phyloP scores from a whole-genome alignment of 2,113 vertebrate species.

The Cyanoramphus novaezelandiae region DNA sequence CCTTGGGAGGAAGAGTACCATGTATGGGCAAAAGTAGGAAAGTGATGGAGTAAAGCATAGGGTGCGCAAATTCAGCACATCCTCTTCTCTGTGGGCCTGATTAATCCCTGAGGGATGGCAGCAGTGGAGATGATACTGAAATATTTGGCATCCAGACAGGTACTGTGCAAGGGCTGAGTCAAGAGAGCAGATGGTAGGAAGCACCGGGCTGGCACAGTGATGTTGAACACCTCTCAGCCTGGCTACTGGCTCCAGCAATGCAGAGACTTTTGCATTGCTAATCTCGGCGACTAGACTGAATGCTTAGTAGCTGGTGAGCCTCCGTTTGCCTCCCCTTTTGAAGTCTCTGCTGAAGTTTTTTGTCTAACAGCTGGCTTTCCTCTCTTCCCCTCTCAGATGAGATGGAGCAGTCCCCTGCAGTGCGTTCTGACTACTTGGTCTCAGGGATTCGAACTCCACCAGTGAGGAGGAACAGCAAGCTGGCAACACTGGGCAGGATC shows the following conservation, averaged over 20 bases:
- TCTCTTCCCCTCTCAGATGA: slow-evolving; percentile 77
- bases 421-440: slow-evolving; percentile 87
- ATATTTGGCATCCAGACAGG: background rate
- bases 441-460: slow-evolving; percentile 92
- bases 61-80: background rate
- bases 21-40: background rate
- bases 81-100: background rate
- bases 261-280: background rate
- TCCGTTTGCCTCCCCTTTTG: no score
- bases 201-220: background rate
- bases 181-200: background rate
- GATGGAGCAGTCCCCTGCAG: slow-evolving; percentile 88
- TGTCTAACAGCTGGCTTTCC: background rate
- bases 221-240: background rate
- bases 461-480: slow-evolving; percentile 90
- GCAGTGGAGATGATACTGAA: background rate
- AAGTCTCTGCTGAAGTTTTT: background rate
- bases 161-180: background rate
- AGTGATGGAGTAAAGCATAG: background rate
- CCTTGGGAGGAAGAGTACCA: background rate
- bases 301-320: background rate
- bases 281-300: background rate
- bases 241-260: fast-evolving
- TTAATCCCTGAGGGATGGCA: background rate
- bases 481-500: slow-evolving; percentile 93